Evolutionary conservation across 2,888 invertebrate species (phyloP), one percentile per base, ranked within the genome.

Genomic region (Cepaea hortensis): DNA sequence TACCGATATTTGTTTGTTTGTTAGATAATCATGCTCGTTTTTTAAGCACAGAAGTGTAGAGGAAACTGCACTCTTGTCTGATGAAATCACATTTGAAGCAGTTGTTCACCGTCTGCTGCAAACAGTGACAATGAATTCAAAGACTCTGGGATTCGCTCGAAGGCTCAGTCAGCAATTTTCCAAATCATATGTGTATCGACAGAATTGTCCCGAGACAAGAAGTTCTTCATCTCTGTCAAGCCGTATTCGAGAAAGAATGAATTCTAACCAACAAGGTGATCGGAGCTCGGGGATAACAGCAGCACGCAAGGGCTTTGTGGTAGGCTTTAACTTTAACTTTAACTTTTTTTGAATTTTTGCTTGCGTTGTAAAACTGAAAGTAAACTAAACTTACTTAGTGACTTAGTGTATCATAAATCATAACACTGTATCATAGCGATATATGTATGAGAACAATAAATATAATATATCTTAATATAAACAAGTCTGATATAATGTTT

Each of bases 111-210:
- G n/a, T 79, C 77, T 79, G 23, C n/a, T 23, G 55, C 7, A 6
- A 11, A 55, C 55, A 55, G 11, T 2, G 55, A 55, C 9, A 13
- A 61, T 79, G 77, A 79, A 79, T 61, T 11, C 61, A 18, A 79
- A 62, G 13, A 15, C 20, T 0, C 35, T 61, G 62, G 15, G 0
- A 1, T 62, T 5, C 15, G 35, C 79, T 18, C 62, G n/a, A 35
- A 62, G 4, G 6, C 79, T 79, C 6, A 35, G 79, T 79, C 62
- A 79, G 79, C 79, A 79, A 4, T 62, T 79, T 62, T 11, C 55
- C 55, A 55, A 55, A 11, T 55, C 11, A 9, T 11, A 9, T 7
- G 61, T 62, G 13, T 62, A 18, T 46, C 35, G 35, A 15, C 23
- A 23, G 2, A 11, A 62, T 2, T 62, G 5, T 35, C 35, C 1